Conservation (phyloP, 92 coral and sea anemone genomes). For the Blastomussa wellsi region DNA sequence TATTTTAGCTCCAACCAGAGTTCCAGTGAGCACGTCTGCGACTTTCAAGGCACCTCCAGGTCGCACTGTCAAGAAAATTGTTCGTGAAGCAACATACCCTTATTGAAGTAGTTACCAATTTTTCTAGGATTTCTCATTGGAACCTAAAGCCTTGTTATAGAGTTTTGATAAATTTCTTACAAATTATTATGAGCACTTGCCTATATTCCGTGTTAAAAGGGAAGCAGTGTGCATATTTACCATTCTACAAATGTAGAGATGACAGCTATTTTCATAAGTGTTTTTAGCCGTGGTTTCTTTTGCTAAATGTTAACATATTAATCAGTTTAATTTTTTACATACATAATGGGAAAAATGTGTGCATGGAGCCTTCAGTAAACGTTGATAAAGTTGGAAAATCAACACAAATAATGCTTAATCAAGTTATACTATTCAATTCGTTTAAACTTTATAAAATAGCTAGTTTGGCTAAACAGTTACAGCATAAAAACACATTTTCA, state of each 20-base stretch:
- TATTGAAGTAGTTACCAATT: constrained; percentile 57
- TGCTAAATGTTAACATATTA: background rate
- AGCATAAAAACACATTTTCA: background rate
- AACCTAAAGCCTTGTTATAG: constrained; percentile 25
- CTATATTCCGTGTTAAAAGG: background rate
- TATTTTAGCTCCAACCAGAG: constrained; percentile 89
- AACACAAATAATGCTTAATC: background rate
- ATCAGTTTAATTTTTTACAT: background rate
- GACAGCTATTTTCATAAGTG: constrained; percentile 31
- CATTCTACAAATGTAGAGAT: background rate
- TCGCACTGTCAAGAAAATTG: constrained; percentile 89
- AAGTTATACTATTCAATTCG: background rate
- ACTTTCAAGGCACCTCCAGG: constrained; percentile 86
- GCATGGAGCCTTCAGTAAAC: constrained; percentile 29
- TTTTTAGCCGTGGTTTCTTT: background rate
- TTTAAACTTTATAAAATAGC: background rate
- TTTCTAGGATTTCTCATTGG: constrained; percentile 18
- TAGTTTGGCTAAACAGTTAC: constrained; percentile 18
- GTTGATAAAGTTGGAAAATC: background rate
- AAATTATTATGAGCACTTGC: constrained; percentile 4
- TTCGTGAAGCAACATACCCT: constrained; percentile 94
- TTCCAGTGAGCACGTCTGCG: constrained; percentile 70
- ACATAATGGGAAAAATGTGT: background rate
- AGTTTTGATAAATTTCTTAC: constrained; percentile 15
- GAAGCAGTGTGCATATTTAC: background rate